Evolutionary conservation across 2,888 invertebrate genomes (phyloP), one percentile per base, ranked within the genome.

Genomic region (Hypolimnas misippus): DNA sequence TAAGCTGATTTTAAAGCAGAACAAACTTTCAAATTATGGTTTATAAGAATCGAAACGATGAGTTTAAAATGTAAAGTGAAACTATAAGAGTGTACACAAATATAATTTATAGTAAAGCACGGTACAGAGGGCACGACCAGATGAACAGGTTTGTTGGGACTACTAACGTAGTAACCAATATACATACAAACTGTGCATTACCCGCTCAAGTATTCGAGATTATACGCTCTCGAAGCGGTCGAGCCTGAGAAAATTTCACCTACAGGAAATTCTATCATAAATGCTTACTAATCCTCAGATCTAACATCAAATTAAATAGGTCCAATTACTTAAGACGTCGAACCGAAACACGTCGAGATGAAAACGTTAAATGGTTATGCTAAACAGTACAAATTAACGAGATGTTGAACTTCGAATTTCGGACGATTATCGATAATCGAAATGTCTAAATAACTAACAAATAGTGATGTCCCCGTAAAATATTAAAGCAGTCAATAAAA

Each of bases 141-240:
- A 66, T 70, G 69, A 78, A 91, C 91, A 83, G 89, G 91, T 91
- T 91, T 84, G 72, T 75, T 78, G 83, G 69, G 81, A 82, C 89
- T 89, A 87, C 86, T 87, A 87, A 77, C 86, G 87, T 84, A 89
- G 86, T 89, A 86, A 89, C 89, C 87, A 89, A 89, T 87, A 89
- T 89, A 87, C 86, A 86, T 86, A 84, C 82, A 77, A 78, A 82
- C 80, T 83, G 84, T 85, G 83, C 84, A 82, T 85, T 86, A 86
- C 85, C 81, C 82, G 76, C 80, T 25, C 63, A 76, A 77, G 78
- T 80, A 83, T 84, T 79, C 80, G 78, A 85, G 84, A 85, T 87
- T 86, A 84, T 82, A 83, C 77, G 73, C 81, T 79, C 76, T 78
- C 78, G 76, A 78, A 76, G 74, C 62, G 67, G 62, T 63, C 73